A percentile compares a stretch with the other conserved stretches of the same genome.
Conservation (phyloP, 2,797 vertebrate genomes). For the Dallia pectoralis region DNA sequence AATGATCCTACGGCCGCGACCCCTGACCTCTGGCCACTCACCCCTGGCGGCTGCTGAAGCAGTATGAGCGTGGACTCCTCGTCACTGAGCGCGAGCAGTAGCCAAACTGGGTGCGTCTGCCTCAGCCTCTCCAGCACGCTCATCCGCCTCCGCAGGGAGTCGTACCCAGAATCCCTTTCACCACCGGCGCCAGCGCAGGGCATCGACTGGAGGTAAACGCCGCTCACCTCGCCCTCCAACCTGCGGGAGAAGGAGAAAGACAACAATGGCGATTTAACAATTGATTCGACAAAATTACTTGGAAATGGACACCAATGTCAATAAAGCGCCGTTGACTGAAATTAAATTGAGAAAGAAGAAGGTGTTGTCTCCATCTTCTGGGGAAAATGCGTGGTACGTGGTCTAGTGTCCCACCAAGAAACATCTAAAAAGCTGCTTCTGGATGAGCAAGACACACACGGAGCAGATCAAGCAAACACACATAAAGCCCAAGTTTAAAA, state of each 20-base stretch:
- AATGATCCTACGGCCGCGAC: background rate
- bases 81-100: slow-evolving; percentile 83
- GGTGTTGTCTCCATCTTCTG: slow-evolving; percentile 47
- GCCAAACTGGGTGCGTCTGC: slow-evolving; percentile 87
- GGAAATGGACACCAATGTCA: too few species aligned
- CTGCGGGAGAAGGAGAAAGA: slow-evolving; percentile 57
- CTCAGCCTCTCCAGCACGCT: slow-evolving; percentile 89
- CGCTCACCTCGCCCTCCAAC: slow-evolving; percentile 76
- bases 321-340: too few species aligned
- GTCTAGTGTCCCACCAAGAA: too few species aligned
- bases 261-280: background rate
- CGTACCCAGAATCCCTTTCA: slow-evolving; percentile 86
- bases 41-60: slow-evolving; percentile 85
- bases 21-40: slow-evolving; percentile 66
- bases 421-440: too few species aligned
- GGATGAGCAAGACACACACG: too few species aligned
- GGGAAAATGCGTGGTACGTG: slow-evolving; percentile 3
- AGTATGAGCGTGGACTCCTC: slow-evolving; percentile 79
- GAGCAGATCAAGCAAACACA: too few species aligned
- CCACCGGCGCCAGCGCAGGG: slow-evolving; percentile 55
- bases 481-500: too few species aligned
- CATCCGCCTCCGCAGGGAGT: slow-evolving; percentile 83
- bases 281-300: too few species aligned
- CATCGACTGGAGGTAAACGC: slow-evolving; percentile 69
- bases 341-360: background rate